A percentile compares a stretch with the other conserved stretches of the same genome.
Conservation (phyloP, 2,888 invertebrate genomes). For the Tupiocoris notatus region DNA sequence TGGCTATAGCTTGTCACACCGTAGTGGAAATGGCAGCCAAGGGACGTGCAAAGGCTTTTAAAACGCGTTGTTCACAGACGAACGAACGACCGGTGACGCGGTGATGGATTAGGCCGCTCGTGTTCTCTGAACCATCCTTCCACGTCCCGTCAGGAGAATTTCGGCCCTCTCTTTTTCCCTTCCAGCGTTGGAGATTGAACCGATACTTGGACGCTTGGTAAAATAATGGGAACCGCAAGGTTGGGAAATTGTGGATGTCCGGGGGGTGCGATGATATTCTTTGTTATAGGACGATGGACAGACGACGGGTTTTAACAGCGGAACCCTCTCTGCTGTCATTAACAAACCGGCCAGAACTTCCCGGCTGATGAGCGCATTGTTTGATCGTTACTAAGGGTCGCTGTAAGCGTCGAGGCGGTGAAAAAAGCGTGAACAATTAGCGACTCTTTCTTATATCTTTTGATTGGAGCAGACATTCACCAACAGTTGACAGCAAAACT, state of each 20-base stretch:
- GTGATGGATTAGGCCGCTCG: not conserved
- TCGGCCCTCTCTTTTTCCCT: not conserved
- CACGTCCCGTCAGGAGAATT: not conserved
- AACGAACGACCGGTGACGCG: not conserved
- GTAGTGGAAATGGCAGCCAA: not conserved
- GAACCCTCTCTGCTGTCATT: not conserved
- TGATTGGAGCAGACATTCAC: not conserved
- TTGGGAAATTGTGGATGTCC: not conserved
- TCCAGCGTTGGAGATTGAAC: not conserved
- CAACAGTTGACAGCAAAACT: too few relatives aligned
- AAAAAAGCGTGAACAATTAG: not conserved
- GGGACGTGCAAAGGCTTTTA: not conserved
- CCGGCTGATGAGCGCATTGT: not conserved
- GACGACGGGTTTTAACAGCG: not conserved
- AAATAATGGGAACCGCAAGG: not conserved
- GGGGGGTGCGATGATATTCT: not conserved
- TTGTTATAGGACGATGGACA: not conserved
- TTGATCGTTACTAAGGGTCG: not conserved
- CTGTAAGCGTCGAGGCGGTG: too few relatives aligned
- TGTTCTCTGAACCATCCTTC: not conserved
- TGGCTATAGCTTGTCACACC: too few relatives aligned
- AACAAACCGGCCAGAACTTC: not conserved
- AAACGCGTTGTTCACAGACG: not conserved
- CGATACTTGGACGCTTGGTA: not conserved
- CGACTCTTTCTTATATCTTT: not conserved